Base-by-base conservation (phyloP, 2,113 vertebrate genomes). In the Pseudorasbora parva region DNA sequence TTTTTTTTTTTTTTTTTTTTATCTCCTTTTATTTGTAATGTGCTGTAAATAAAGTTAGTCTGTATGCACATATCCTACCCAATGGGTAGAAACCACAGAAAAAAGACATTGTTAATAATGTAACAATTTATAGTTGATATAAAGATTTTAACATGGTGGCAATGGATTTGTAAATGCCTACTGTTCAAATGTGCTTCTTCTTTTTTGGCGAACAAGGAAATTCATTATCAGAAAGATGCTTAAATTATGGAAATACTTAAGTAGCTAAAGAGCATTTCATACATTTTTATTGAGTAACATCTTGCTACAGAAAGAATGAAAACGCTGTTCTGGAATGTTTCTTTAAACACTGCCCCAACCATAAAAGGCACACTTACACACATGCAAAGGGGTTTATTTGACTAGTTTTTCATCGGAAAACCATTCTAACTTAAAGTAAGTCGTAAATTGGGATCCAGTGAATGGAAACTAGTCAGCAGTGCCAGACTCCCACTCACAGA, bases 61-160 rank as follows among this genome's bases (percentile, higher is more conserved):
- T 96, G 95, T 97, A 95, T 97, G 97, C 95, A 97, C 95, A 98
- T 97, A 96, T 96, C 96, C 96, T 98, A 97, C 97, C 97, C 97
- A 97, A 96, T 97, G 97, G 97, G 97, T 98, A 97, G 96, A 96
- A 90, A 92, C 92, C 90, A 94, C 92, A 93, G 76, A 93, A 90
- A 93, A 93, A 90, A 93, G 91, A 94, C 92, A 86, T 95, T 98
- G 95, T 96, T 96, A 95, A 97, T 97, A 97, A 91, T 97, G 96
- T 97, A 97, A 96, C 97, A 96, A 93, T 97, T 96, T 97, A 96
- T 91, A 98, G 95, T 95, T 93, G 93, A 94, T 95, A 95, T 94
- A 92, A 93, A 90, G 91, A 90, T 96, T 98, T 97, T 97, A 96
- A 97, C 93, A 96, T 93, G 92, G 92, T 88, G 96, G 95, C 94